Conservation (phyloP, 1,140 invertebrate genomes). For the Formica exsecta region DNA sequence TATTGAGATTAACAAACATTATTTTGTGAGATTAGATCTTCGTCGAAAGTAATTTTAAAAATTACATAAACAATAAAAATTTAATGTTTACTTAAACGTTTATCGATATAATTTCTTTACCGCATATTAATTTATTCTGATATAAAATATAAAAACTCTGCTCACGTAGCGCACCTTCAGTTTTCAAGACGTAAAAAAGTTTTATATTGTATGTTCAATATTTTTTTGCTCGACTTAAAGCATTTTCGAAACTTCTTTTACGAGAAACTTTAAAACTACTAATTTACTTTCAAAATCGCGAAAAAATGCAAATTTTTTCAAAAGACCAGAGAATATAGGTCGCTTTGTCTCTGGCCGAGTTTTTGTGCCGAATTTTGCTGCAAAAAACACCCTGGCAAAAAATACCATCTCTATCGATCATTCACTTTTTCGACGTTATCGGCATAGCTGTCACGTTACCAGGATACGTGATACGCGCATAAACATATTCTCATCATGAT, state of each 20-base stretch:
- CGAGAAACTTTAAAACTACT: conserved; percentile 34
- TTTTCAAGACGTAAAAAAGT: conserved; percentile 2
- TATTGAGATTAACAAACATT: background rate
- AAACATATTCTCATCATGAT: conserved; percentile 40
- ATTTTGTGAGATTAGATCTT: background rate
- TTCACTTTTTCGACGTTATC: conserved; percentile 53
- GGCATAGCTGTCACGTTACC: conserved; percentile 21
- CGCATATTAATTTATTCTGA: background rate
- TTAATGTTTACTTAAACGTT: background rate
- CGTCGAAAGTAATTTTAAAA: background rate
- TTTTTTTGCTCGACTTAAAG: background rate
- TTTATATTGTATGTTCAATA: conserved; percentile 3
- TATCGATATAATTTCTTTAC: background rate
- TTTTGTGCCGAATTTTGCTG: conserved; percentile 36
- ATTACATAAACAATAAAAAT: background rate
- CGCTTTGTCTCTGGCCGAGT: conserved; percentile 15
- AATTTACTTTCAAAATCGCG: conserved; percentile 22
- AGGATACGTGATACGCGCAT: conserved; percentile 29
- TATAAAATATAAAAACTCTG: background rate
- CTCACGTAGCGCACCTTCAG: background rate
- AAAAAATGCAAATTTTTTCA: conserved; percentile 34
- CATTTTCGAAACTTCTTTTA: background rate
- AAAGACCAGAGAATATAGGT: conserved; percentile 29
- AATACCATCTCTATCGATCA: conserved; percentile 43
- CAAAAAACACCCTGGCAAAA: conserved; percentile 17